Conservation (phyloP, 2,888 invertebrate species). For the Rhaphigaster nebulosa region DNA sequence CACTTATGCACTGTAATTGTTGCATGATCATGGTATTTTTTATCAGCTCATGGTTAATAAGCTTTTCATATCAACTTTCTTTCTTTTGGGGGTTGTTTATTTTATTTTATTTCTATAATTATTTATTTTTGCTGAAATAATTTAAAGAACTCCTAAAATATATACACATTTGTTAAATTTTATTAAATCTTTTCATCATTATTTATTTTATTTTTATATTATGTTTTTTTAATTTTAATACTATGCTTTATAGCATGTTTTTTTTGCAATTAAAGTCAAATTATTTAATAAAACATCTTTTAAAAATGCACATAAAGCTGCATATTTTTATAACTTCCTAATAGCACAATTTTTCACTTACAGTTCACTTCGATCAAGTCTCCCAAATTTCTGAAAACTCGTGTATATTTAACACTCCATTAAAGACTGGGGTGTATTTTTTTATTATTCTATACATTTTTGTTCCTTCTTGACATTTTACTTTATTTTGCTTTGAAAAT, state of each 20-base stretch:
- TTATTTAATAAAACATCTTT: neutral
- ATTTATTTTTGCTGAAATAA: constrained; percentile 6
- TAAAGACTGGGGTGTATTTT: neutral
- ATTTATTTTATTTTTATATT: neutral
- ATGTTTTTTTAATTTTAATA: neutral
- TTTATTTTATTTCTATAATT: neutral
- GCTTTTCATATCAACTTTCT: constrained; percentile 43
- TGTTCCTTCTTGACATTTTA: neutral
- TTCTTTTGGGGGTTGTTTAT: constrained; percentile 32
- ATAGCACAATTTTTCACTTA: constrained; percentile 3
- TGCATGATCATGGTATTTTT: constrained; percentile 55
- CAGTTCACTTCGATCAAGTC: neutral
- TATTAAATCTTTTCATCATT: neutral
- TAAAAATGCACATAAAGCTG: constrained; percentile 26
- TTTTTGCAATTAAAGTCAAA: neutral
- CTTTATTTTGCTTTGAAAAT: constrained; percentile 1
- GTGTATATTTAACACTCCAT: neutral
- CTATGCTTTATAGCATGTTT: constrained; percentile 35
- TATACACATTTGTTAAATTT: neutral
- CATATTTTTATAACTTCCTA: neutral
- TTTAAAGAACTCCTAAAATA: neutral
- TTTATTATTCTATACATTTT: neutral
- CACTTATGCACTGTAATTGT: constrained; percentile 56
- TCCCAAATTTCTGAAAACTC: neutral
- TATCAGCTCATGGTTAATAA: constrained; percentile 42